These are phyloP conservation scores for Pogona vitticeps DNA, from an alignment of 2,113 vertebrate genomes.

Conservation along the genomic window DNA sequence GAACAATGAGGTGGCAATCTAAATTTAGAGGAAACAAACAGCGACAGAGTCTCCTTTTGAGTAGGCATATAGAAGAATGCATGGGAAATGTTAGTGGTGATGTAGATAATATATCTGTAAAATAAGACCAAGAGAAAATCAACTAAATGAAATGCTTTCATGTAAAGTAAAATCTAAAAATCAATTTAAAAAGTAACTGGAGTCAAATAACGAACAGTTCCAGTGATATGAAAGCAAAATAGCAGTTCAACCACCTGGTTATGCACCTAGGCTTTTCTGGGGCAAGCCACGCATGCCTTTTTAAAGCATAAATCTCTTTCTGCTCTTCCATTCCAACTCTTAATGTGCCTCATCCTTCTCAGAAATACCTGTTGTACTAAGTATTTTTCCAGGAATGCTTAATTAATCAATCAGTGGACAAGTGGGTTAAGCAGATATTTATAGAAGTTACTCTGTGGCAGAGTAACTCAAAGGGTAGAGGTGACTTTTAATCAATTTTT, in stretches of 20 bases:
- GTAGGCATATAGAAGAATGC: neutral
- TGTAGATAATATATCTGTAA: neutral
- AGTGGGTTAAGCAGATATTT: constrained; percentile 9
- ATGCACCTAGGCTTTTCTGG: neutral
- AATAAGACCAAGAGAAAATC: neutral
- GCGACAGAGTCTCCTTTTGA: too few relatives aligned
- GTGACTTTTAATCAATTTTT: neutral
- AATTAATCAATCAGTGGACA: constrained; percentile 12
- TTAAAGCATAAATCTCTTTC: neutral
- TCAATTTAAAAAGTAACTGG: neutral
- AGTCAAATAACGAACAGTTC: neutral
- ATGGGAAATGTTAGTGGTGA: neutral
- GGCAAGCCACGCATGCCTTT: neutral
- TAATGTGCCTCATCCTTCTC: constrained; percentile 3
- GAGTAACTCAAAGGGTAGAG: neutral
- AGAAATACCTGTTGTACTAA: constrained; percentile 7
- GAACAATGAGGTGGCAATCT: neutral
- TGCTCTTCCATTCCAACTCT: neutral
- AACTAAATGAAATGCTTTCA: neutral
- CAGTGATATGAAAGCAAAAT: constrained; percentile 4
- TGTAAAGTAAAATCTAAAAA: constrained; percentile 6
- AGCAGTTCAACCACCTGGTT: neutral
- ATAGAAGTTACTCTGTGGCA: neutral
- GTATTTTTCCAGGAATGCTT: constrained; percentile 14
- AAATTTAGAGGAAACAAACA: neutral